Evolutionary conservation across 2,888 invertebrate genomes (phyloP), one percentile per base, ranked within the genome.

Genomic region (Drosophila conformis): DNA sequence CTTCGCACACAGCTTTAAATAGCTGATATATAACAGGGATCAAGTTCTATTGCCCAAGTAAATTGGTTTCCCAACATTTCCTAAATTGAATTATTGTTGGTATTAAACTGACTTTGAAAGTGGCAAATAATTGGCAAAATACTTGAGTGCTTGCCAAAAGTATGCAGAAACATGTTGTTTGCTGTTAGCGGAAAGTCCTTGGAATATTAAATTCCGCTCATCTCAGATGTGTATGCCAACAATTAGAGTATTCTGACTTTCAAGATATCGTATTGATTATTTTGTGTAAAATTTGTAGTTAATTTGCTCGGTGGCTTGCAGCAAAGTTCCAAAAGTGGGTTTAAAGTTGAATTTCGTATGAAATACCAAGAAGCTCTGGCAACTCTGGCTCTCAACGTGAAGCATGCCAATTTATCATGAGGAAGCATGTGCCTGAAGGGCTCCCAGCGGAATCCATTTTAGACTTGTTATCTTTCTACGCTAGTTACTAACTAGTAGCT

Each of bases 51-150:
- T 46, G 33, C 2, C n/a, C n/a, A 5, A 18, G 27, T 27, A 27
- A 59, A 36, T 36, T 54, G 35, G 18, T 27, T 21, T 18, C 18
- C 4, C 54, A 13, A 48, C n/a, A 27, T 40, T 51, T 29, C n/a
- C 7, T 48, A 36, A n/a, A 25, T 52, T 10, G n/a, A 49, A 40
- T 67, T 67, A 21, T 38, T 64, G 13, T 31, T 53, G 42, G 40
- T 7, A 38, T 38, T 4, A 11, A 46, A 31, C 27, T 21, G 36
- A 15, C 40, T 61, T 53, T 29, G 27, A n/a, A 33, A 52, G 38
- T 58, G 49, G 29, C 42, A 66, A 66, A 65, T 59, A 71, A 54
- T 63, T 77, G 42, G 40, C 21, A 52, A 62, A 46, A 46, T 62
- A 58, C 56, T 76, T 31, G 36, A 58, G 33, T 38, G 25, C 49